Evolutionary conservation across 2,113 vertebrate species (phyloP).

Genomic region (Alligator mississippiensis): DNA sequence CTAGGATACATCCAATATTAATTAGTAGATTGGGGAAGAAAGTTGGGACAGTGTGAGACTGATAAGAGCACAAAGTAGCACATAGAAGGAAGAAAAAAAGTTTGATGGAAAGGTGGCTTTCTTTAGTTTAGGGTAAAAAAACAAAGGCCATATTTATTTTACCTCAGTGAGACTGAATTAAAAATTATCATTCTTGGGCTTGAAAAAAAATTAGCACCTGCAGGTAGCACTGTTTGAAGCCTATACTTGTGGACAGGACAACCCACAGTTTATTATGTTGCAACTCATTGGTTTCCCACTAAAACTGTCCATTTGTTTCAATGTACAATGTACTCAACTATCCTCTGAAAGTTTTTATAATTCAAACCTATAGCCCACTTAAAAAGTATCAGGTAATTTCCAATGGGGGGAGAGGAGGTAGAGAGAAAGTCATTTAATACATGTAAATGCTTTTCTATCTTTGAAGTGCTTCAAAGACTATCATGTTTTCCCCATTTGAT

Average conservation of each 20-base stretch:
- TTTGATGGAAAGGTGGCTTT: not conserved
- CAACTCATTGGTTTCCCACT: not conserved
- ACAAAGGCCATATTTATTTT: not conserved
- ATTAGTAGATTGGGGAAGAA: not conserved
- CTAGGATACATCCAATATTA: fast-evolving
- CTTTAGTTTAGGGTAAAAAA: not conserved
- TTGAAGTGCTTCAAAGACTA: not conserved
- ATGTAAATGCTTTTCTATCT: not conserved
- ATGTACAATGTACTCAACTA: not conserved
- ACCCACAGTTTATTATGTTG: not conserved
- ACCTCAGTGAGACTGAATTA: too few species aligned
- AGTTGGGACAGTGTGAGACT: fast-evolving
- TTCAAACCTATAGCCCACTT: not conserved
- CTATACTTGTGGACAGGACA: not conserved
- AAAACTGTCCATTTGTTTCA: not conserved
- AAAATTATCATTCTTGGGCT: not conserved
- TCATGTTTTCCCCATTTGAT: not conserved
- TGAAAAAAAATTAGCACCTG: not conserved
- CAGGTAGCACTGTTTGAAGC: not conserved
- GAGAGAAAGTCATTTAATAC: not conserved
- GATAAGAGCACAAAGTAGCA: not conserved
- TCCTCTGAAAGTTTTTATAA: not conserved
- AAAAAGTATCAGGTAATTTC: not conserved
- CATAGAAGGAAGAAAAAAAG: not conserved
- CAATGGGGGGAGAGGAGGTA: not conserved